Evolutionary conservation across 2,797 vertebrate genomes (phyloP).

Genomic region (Phyllotis vaccarum): DNA sequence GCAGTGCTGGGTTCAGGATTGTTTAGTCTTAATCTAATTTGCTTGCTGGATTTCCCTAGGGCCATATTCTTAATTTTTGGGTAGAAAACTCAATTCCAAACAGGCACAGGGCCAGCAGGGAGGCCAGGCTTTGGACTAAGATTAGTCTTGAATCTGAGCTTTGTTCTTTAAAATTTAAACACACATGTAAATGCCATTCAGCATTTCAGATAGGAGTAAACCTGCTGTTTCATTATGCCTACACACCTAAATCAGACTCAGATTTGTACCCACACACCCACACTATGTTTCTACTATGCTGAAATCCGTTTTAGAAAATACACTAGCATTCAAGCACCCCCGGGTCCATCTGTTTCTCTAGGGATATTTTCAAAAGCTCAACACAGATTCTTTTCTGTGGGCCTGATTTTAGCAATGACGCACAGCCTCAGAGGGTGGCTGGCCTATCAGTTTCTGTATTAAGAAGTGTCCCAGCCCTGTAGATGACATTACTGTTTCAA

Average conservation of each 20-base stretch:
- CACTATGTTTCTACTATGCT: neutral
- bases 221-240: neutral
- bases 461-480: neutral
- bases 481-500: conserved; percentile 15
- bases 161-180: neutral
- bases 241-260: neutral
- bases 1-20: neutral
- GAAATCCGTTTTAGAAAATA: neutral
- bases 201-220: neutral
- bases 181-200: neutral
- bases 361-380: neutral
- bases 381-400: neutral
- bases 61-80: neutral
- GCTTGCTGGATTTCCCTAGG: neutral
- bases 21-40: neutral
- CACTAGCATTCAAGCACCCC: neutral
- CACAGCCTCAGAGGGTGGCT: neutral
- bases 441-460: neutral
- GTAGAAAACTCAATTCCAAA: neutral
- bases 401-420: neutral
- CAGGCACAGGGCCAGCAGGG: neutral
- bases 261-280: neutral
- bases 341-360: neutral
- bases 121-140: neutral
- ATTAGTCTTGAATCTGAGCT: neutral